Base-by-base conservation (phyloP, 2,797 vertebrate genomes). In the Buceros bicornis region DNA sequence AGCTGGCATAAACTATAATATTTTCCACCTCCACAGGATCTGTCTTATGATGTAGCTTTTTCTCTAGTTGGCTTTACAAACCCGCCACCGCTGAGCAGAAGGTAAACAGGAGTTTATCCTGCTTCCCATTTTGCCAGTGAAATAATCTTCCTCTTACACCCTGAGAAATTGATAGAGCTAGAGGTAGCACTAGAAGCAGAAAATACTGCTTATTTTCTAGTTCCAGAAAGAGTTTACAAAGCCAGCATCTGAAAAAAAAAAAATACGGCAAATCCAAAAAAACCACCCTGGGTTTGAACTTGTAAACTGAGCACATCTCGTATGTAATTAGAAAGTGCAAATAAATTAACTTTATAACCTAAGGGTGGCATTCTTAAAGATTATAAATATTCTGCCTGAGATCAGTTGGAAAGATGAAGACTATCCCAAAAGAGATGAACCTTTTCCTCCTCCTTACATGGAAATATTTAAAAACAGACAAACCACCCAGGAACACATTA, bases 261-360 rank as follows among this genome's bases (percentile, higher is more conserved):
- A 22, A 24, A 51, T 22, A 28, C 13, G 22, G 7, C 28, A 40
- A 33, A 54, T 20, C 5, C 21, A 35, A 35, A 25, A 82, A 65
- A 12, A 0, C 0, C 8, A 61, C 17, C 2, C 10, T 43, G 50
- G n/a, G 12, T 83, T 93, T 91, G 76, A 83, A 72, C 69, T 91
- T 79, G 69, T 62, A 96, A 92, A 81, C 62, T 72, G 40, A 86
- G 40, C n/a, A 95, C 57, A 74, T 83, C 62, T 88, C 51, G 33
- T 57, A 47, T 20, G 22, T 82, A 91, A 91, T 71, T 91, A 86
- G 26, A 24, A 22, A 90, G 51, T 0, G 2, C 74, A 96, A 89
- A 95, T 83, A 91, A 91, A 96, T 96, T 96, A 93, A 87, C 40
- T 86, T 95, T 79, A 70, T 88, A 88, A 93, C 57, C 66, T 77